phyloP scores from a whole-genome alignment of 2,113 vertebrate species.

The Grammomys dolichurus region DNA sequence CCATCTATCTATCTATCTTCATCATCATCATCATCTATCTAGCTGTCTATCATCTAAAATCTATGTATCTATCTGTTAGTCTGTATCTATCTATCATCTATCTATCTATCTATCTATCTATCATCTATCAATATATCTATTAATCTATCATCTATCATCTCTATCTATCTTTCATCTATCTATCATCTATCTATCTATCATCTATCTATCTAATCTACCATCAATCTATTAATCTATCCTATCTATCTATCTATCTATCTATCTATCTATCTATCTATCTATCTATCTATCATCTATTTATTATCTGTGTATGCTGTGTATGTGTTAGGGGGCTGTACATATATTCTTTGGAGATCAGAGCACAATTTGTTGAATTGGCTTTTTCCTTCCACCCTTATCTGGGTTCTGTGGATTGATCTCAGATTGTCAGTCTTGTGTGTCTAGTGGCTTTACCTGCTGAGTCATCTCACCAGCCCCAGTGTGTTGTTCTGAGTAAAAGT shows the following conservation, averaged over 20 bases:
- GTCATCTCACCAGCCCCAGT: not conserved
- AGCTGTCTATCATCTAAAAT: no score
- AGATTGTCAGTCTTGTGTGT: not conserved
- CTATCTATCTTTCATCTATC: not conserved
- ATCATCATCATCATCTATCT: no score
- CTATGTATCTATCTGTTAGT: no score
- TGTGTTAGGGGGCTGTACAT: no score
- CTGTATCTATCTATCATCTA: no score
- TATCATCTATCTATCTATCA: not conserved
- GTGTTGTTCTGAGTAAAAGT: not conserved
- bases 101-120: not conserved
- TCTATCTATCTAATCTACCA: not conserved
- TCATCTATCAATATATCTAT: not conserved
- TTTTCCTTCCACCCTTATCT: not conserved
- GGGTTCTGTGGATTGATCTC: not conserved
- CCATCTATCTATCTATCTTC: no score
- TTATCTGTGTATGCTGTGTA: not conserved
- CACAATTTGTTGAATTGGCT: not conserved
- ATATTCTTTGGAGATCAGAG: not conserved
- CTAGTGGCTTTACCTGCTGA: not conserved
- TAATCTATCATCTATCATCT: not conserved
- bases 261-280: not conserved
- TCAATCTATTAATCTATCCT: not conserved
- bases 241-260: not conserved
- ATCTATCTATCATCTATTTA: not conserved